phyloP scores from a whole-genome alignment of 2,113 vertebrate genomes.

The Chloropsis hardwickii region DNA sequence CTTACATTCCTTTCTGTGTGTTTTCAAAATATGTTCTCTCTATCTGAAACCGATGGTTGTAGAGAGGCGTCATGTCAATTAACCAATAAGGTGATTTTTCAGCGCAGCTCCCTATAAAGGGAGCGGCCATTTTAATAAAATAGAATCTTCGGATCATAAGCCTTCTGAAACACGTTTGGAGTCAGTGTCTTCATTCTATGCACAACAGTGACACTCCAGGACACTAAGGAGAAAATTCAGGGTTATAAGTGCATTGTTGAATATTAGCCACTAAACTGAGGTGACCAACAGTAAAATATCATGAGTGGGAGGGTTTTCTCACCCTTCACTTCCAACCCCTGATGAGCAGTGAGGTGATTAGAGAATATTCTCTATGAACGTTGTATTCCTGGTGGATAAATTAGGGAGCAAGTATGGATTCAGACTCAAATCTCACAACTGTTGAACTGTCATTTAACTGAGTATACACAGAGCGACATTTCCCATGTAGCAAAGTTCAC shows the following conservation, averaged over 20 bases:
- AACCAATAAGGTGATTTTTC: too few relatives aligned
- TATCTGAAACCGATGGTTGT: too few relatives aligned
- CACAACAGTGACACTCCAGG: too few relatives aligned
- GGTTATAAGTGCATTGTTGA: not conserved
- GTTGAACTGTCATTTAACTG: not conserved
- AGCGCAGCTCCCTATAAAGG: too few relatives aligned
- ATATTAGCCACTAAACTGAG: not conserved
- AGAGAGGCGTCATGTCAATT: too few relatives aligned
- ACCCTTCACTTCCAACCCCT: not conserved
- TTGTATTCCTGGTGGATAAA: not conserved
- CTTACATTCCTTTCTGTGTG: too few relatives aligned
- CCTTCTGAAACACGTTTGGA: too few relatives aligned
- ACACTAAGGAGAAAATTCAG: not conserved
- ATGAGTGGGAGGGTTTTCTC: not conserved
- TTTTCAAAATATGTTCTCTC: too few relatives aligned
- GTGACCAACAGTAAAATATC: not conserved
- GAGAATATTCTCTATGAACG: not conserved
- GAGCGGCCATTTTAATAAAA: too few relatives aligned
- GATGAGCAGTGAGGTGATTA: not conserved
- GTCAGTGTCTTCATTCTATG: too few relatives aligned
- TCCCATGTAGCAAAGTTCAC: not conserved
- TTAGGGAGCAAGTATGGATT: not conserved
- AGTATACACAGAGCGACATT: not conserved
- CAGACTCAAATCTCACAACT: not conserved
- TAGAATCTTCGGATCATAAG: too few relatives aligned